Evolutionary conservation across 1,140 invertebrate species (phyloP).

Genomic region (Belonocnema kinseyi): DNA sequence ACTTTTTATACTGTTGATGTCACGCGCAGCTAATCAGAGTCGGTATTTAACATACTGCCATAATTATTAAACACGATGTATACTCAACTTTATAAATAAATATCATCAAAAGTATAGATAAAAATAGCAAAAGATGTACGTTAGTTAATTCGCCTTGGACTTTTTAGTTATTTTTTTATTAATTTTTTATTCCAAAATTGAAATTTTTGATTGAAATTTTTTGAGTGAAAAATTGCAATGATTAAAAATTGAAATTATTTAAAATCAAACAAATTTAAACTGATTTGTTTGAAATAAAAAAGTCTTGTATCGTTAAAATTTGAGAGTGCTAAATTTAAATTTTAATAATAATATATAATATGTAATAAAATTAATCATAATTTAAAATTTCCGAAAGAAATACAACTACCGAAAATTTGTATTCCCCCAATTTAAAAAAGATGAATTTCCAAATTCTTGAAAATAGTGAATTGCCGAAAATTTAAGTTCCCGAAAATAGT

Average conservation of each 20-base stretch:
- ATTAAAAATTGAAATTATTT: no score
- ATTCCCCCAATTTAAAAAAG: no score
- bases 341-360: background rate
- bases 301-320: no score
- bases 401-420: no score
- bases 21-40: constrained; percentile 64
- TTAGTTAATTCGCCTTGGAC: background rate
- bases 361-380: background rate
- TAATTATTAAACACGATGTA: constrained; percentile 68
- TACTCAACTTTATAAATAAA: constrained; percentile 72
- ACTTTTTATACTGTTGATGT: constrained; percentile 69
- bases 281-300: no score
- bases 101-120: constrained; percentile 47
- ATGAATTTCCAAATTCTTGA: no score
- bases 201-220: no score
- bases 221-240: no score
- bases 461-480: no score
- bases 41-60: constrained; percentile 66
- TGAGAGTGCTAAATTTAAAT: background rate
- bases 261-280: no score
- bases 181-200: no score
- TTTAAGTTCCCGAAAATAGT: no score
- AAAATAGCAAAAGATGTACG: background rate
- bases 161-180: background rate
- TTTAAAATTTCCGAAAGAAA: background rate